Evolutionary conservation across 2,113 vertebrate species (phyloP).

Genomic region (Nothocercus nigrocapillus): DNA sequence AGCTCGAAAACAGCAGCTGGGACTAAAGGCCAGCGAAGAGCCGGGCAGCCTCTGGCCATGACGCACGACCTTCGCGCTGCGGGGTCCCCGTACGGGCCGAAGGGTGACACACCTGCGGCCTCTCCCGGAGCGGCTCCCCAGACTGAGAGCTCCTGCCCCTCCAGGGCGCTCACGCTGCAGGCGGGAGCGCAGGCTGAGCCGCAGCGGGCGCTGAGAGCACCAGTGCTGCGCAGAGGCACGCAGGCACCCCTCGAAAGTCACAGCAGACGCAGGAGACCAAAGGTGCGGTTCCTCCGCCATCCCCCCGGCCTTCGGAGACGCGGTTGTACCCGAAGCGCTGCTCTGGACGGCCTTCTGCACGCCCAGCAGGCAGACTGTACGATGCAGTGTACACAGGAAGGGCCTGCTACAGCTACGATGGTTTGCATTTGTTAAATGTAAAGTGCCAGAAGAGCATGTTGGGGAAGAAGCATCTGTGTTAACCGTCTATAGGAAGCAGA

Average conservation of each 20-base stretch:
- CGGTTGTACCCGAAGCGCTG: not conserved
- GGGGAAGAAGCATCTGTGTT: not conserved
- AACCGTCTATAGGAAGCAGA: not conserved
- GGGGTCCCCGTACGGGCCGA: not conserved
- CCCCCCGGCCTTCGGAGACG: not conserved
- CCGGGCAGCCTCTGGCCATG: not conserved
- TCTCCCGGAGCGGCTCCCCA: not conserved
- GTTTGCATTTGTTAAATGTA: not conserved
- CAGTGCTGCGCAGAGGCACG: not conserved
- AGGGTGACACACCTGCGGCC: not conserved
- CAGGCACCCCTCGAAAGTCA: not conserved
- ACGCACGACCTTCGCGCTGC: not conserved
- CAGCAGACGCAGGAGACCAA: not conserved
- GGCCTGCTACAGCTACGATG: not conserved
- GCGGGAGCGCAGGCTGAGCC: not conserved
- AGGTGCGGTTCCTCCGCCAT: not conserved
- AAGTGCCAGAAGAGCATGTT: not conserved
- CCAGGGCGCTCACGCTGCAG: not conserved
- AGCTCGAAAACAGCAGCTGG: not conserved
- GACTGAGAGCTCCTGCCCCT: not conserved
- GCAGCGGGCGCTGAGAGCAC: not conserved
- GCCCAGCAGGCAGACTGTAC: not conserved
- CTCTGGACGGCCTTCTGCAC: not conserved
- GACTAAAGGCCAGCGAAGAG: not conserved
- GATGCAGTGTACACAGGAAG: not conserved